Percentiles rank a stretch among this genome's conserved stretches.
Conservation (phyloP, 2,888 invertebrate genomes). For the Zaprionus bogoriensis region DNA sequence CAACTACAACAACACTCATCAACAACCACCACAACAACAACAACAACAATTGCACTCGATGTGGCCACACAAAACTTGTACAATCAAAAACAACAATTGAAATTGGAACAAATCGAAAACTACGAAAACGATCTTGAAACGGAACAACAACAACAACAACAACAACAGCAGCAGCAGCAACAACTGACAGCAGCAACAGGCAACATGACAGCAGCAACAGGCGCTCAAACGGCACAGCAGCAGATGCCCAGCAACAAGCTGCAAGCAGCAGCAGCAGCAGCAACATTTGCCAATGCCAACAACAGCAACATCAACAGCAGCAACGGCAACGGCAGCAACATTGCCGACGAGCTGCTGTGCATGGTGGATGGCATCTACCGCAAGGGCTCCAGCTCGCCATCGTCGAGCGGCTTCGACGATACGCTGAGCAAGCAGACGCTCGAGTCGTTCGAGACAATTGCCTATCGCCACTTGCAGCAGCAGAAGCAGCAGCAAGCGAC, state of each 20-base stretch:
- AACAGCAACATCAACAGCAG: slow-evolving; percentile 30
- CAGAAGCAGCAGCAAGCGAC: slow-evolving; percentile 34
- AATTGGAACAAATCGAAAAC: slow-evolving; percentile 81
- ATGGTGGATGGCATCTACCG: slow-evolving; percentile 78
- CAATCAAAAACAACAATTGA: slow-evolving; percentile 80
- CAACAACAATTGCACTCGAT: slow-evolving; percentile 62
- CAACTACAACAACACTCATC: slow-evolving; percentile 52
- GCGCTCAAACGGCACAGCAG: slow-evolving; percentile 29
- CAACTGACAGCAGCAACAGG: slow-evolving; percentile 43
- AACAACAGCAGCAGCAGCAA: slow-evolving; percentile 38
- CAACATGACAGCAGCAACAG: slow-evolving; percentile 43
- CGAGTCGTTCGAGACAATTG: slow-evolving; percentile 82
- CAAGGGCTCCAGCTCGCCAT: slow-evolving; percentile 75
- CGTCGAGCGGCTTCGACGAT: slow-evolving; percentile 79
- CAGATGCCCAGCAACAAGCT: slow-evolving; percentile 38
- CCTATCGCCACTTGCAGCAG: slow-evolving; percentile 76
- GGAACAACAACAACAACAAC: slow-evolving; percentile 64
- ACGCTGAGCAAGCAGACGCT: slow-evolving; percentile 77
- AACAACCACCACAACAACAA: slow-evolving; percentile 51
- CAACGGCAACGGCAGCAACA: slow-evolving; percentile 45
- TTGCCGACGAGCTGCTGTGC: slow-evolving; percentile 65
- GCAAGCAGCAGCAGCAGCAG: slow-evolving; percentile 6
- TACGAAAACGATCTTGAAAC: slow-evolving; percentile 78
- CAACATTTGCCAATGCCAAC: slow-evolving; percentile 16
- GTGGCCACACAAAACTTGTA: slow-evolving; percentile 78